Evolutionary conservation across 2,888 invertebrate species (phyloP).

Genomic region (Idaea dimidiata): DNA sequence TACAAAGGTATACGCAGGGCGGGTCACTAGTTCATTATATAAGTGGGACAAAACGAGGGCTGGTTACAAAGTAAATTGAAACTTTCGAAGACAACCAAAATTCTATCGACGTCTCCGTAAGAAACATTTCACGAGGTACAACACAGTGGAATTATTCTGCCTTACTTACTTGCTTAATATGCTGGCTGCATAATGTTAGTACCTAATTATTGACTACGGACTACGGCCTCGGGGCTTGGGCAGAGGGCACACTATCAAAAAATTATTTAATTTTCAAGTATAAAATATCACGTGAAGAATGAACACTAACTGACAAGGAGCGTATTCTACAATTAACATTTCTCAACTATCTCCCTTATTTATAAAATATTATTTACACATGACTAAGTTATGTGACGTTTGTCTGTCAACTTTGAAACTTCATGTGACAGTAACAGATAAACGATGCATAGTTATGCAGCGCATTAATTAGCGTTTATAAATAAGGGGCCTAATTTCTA

Average conservation of each 20-base stretch:
- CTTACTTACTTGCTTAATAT: conserved; percentile 22
- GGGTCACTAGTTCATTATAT: not conserved
- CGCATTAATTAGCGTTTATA: no score
- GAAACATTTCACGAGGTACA: conserved; percentile 31
- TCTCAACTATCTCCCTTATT: no score
- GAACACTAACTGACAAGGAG: no score
- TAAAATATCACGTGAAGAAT: no score
- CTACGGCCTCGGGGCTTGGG: conserved; percentile 13
- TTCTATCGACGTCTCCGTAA: conserved; percentile 32
- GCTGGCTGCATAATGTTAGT: conserved; percentile 31
- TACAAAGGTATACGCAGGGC: not conserved
- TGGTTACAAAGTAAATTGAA: not conserved
- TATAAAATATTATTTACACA: no score
- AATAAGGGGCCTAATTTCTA: no score
- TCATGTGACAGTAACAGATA: no score
- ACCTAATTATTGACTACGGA: not conserved
- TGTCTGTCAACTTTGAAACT: no score
- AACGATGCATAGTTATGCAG: no score
- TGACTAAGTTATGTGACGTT: no score
- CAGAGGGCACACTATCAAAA: conserved; percentile 27
- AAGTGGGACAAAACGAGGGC: not conserved
- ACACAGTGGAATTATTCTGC: conserved; percentile 39
- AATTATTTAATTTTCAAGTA: conserved; percentile 5
- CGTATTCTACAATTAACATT: no score
- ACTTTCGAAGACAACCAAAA: not conserved